Conservation (phyloP, 2,888 invertebrate genomes). For the Cremastinae sp. region DNA sequence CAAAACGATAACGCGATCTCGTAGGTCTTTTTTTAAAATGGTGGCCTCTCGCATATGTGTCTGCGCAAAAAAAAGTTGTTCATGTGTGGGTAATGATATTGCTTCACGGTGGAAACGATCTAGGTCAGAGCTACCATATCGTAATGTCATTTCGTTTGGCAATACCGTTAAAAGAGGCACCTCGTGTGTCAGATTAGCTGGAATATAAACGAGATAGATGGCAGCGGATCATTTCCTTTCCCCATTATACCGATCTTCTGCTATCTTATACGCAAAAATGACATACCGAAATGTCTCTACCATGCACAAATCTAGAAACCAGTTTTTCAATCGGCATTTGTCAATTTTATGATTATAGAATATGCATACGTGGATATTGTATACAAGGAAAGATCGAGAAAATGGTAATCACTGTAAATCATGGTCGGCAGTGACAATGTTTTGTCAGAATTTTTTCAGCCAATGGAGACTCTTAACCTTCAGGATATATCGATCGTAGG, state of each 20-base stretch:
- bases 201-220: slow-evolving; percentile 50
- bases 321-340: slow-evolving; percentile 51
- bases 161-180: slow-evolving; percentile 45
- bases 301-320: slow-evolving; percentile 22
- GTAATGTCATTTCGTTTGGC: slow-evolving; percentile 48
- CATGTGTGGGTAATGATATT: slow-evolving; percentile 17
- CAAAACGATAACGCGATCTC: slow-evolving; percentile 29
- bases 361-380: no score
- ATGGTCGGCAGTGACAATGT: neutral
- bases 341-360: slow-evolving; percentile 49
- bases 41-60: neutral
- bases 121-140: slow-evolving; percentile 45
- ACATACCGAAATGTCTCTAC: neutral
- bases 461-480: neutral
- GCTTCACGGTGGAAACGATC: slow-evolving; percentile 19
- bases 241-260: slow-evolving; percentile 11
- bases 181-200: slow-evolving; percentile 46
- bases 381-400: slow-evolving; percentile 13
- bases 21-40: slow-evolving; percentile 21
- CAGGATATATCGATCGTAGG: no score
- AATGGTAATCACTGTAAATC: slow-evolving; percentile 18
- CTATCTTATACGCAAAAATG: slow-evolving; percentile 10
- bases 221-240: slow-evolving; percentile 19
- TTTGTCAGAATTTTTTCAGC: no score
- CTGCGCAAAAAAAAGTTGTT: neutral